A percentile compares a stretch with the other conserved stretches of the same genome.
These are phyloP conservation scores for Stratiomys singularior DNA, from an alignment of 2,888 invertebrate species.

Conservation along the genomic window DNA sequence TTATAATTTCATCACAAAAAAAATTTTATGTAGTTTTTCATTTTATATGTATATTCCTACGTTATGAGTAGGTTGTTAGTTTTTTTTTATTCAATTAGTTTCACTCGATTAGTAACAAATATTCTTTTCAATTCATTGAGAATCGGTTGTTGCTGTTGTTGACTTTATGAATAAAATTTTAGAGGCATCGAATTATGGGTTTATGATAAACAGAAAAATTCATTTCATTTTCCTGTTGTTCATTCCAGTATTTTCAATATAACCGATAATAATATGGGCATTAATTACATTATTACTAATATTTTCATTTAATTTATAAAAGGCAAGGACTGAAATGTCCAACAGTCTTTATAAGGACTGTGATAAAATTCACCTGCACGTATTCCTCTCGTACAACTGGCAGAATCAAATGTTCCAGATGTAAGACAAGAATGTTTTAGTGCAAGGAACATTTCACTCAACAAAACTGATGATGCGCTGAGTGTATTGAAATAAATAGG, in stretches of 20 bases:
- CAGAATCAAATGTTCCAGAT: not conserved
- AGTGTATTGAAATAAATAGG: not conserved
- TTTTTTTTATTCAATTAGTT: not conserved
- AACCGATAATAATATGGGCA: not conserved
- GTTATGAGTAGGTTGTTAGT: not conserved
- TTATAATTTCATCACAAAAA: too few species aligned
- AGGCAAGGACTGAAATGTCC: constrained; percentile 66
- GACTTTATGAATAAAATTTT: constrained; percentile 13
- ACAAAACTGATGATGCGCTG: constrained; percentile 62
- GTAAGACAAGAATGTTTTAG: constrained; percentile 12
- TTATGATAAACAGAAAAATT: not conserved
- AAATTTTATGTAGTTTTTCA: not conserved
- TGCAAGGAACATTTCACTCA: constrained; percentile 66
- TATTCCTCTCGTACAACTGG: not conserved
- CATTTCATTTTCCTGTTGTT: not conserved
- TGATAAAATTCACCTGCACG: constrained; percentile 51
- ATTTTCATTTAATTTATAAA: constrained; percentile 24
- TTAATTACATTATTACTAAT: constrained; percentile 22
- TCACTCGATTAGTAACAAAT: too few species aligned
- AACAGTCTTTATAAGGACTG: constrained; percentile 58
- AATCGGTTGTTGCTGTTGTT: constrained; percentile 21
- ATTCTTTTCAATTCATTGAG: not conserved
- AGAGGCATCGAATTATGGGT: not conserved
- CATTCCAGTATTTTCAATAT: not conserved
- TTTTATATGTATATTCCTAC: not conserved